Evolutionary conservation across 2,888 invertebrate species (phyloP).

Genomic region (Ennomos fuscantarius): DNA sequence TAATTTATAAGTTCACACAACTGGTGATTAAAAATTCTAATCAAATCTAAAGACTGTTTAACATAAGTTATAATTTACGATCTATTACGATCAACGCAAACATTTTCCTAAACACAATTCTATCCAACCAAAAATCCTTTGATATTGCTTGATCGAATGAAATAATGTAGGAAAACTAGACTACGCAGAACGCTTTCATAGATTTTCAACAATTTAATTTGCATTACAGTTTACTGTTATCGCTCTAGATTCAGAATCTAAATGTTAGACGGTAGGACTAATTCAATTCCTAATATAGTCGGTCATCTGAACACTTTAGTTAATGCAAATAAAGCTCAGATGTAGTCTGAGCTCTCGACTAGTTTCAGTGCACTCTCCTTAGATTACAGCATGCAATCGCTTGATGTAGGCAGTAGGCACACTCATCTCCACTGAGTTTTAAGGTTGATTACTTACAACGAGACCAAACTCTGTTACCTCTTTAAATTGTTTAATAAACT

Average conservation of each 20-base stretch:
- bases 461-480: background rate
- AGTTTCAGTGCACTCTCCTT: constrained; percentile 47
- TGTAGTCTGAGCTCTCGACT: constrained; percentile 16
- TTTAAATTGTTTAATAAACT: too few relatives aligned
- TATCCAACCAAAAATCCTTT: too few relatives aligned
- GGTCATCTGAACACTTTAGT: constrained; percentile 38
- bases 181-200: too few relatives aligned
- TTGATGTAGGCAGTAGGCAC: constrained; percentile 40
- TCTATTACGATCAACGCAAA: too few relatives aligned
- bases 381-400: constrained; percentile 47
- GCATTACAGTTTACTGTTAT: background rate
- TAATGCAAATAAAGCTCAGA: constrained; percentile 40
- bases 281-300: constrained; percentile 36
- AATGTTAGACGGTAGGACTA: constrained; percentile 36
- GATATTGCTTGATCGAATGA: too few relatives aligned
- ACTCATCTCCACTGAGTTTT: constrained; percentile 27
- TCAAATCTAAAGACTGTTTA: too few relatives aligned
- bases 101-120: too few relatives aligned
- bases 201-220: constrained; percentile 2
- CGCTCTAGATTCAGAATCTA: background rate
- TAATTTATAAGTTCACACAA: too few relatives aligned
- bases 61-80: too few relatives aligned
- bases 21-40: too few relatives aligned
- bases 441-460: constrained; percentile 16
- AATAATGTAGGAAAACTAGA: too few relatives aligned